Evolutionary conservation across 2,888 invertebrate species (phyloP), one percentile per base, ranked within the genome.

Genomic region (Drosophila histrio): DNA sequence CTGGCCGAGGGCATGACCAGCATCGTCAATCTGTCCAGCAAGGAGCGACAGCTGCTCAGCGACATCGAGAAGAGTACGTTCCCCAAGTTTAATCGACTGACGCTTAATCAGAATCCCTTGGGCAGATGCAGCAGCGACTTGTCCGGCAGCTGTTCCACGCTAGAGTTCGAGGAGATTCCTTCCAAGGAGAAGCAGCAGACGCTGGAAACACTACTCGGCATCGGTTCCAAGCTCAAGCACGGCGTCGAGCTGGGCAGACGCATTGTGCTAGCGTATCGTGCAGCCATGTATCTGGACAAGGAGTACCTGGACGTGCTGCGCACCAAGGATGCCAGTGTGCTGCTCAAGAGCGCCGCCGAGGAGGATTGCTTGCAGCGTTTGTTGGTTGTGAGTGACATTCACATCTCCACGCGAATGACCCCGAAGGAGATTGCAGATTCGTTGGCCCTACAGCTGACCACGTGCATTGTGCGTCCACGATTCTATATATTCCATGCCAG

Each of bases 321-420:
- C 1, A 92, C 93, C 28, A 92, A 92, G 53, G 93, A 94, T 83
- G 92, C 93, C 0, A 89, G 92, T 30, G 90, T 91, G 62, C 90
- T 94, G 61, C 85, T 95, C 11, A 92, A 93, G 74, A 93, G 93
- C 58, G 92, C 93, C 8, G 92, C 93, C 9, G 91, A 93, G 9
- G 92, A 92, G 39, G 92, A 93, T 77, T 93, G 93, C 62, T 89
- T 92, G 56, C 93, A 94, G 77, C 94, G 94, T 77, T 84, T 94
- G 34, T 92, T 94, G 70, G 93, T 94, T 0, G 93, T 94, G n/a
- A 93, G 92, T 69, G 94, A 94, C 84, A 93, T 94, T 64, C 92
- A 94, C 65, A 90, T 90, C 2, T 93, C 94, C 2, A 94, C 93
- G 50, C 92, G 93, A 56, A 93, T 94, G 91, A 92, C 91, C 1